Evolutionary conservation across 2,113 vertebrate species (phyloP).

Genomic region (Cheirogaleus medius): DNA sequence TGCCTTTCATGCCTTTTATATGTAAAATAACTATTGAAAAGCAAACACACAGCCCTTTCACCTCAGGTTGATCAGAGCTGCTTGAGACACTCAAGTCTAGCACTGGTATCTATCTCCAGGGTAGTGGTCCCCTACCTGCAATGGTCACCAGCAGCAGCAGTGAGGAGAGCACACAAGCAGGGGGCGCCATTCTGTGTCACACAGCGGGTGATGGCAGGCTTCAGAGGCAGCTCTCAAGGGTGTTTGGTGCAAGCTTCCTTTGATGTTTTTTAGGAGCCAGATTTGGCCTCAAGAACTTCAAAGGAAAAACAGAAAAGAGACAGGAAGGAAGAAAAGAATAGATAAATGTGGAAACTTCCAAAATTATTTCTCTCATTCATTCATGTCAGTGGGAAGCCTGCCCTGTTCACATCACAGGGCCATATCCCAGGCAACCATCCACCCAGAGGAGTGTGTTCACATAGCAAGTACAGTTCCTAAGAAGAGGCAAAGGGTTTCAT

Average conservation of each 20-base stretch:
- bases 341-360: slow-evolving; percentile 25
- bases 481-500: not conserved
- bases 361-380: not conserved
- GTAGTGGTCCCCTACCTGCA: slow-evolving; percentile 76
- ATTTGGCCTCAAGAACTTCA: slow-evolving; percentile 67
- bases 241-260: not conserved
- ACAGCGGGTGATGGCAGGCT: not conserved
- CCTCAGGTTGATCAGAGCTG: not conserved
- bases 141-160: slow-evolving; percentile 73
- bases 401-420: not conserved
- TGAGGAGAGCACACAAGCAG: slow-evolving; percentile 4
- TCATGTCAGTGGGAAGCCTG: not conserved
- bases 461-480: not conserved
- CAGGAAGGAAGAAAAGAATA: slow-evolving; percentile 32
- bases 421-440: not conserved
- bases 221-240: not conserved
- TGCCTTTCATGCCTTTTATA: not conserved
- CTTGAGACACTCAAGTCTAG: not conserved
- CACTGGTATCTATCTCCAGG: not conserved
- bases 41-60: not conserved
- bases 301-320: slow-evolving; percentile 67
- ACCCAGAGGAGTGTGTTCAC: not conserved
- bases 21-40: not conserved
- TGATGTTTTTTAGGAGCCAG: slow-evolving; percentile 18
- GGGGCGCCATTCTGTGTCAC: slow-evolving; percentile 73